Percentiles rank a stretch among this genome's conserved stretches.
phyloP scores from a whole-genome alignment of 2,797 vertebrate species.

The Danio aesculapii region DNA sequence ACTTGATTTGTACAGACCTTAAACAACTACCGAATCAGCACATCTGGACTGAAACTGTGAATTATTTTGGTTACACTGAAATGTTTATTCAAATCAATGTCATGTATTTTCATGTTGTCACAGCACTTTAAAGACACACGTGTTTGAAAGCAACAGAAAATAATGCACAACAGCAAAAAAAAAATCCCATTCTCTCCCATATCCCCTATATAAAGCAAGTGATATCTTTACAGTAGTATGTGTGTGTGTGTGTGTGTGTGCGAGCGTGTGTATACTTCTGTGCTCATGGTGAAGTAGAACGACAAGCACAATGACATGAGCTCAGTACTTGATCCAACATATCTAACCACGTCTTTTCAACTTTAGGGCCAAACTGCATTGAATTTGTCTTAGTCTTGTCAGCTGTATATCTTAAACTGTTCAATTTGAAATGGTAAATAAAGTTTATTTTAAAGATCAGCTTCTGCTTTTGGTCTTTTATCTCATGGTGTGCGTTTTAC shows the following conservation, averaged over 20 bases:
- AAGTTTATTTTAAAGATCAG: conserved; percentile 89
- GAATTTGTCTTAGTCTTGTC: conserved; percentile 83
- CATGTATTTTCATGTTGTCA: conserved; percentile 33
- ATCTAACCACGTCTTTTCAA: conserved; percentile 80
- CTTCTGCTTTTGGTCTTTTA: conserved; percentile 22
- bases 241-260: conserved; percentile 39
- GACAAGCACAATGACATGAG: conserved; percentile 75
- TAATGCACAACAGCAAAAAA: conserved; percentile 20
- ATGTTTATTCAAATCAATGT: conserved; percentile 65
- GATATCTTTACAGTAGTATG: conserved; percentile 57
- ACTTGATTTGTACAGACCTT: no score
- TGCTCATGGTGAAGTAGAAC: conserved; percentile 55
- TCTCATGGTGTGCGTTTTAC: not conserved
- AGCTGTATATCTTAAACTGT: conserved; percentile 85
- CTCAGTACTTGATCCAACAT: conserved; percentile 73
- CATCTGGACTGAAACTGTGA: conserved; percentile 71
- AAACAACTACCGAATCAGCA: conserved; percentile 35
- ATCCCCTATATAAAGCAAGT: conserved; percentile 41
- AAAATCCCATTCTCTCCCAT: conserved; percentile 47
- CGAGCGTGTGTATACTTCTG: conserved; percentile 56
- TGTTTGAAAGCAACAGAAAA: conserved; percentile 67
- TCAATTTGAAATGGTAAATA: conserved; percentile 86
- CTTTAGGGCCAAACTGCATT: conserved; percentile 83
- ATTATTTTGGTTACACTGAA: conserved; percentile 52
- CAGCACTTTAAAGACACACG: not conserved